Evolutionary conservation across 2,797 vertebrate genomes (phyloP), one percentile per base, ranked within the genome.

Genomic region (Alectoris magna): DNA sequence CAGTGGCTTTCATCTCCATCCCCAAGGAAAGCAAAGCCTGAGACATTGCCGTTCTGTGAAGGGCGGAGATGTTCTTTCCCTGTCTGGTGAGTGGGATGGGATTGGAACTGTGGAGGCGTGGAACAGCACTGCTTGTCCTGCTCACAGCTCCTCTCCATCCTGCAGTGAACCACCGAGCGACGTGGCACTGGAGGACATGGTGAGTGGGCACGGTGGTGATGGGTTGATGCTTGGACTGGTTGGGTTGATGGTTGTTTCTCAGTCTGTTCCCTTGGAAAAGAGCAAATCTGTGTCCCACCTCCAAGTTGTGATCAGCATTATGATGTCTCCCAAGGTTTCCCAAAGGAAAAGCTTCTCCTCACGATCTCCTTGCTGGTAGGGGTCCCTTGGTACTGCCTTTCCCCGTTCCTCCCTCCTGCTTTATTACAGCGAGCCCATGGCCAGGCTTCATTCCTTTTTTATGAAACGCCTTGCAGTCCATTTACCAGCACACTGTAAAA

Each of bases 401-500:
- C 46, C 79, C 29, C 15, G 6, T 43, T 80, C 68, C 62, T 75
- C 73, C 56, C 24, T 63, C 16, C 51, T 63, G 67, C 15, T 74
- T 83, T 89, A 46, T 91, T 53, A 64, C 41, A 72, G 23, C 31
- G 34, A 94, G 22, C 19, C 67, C 26, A 21, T 55, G 41, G 39
- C 17, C n/a, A 63, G 63, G 7, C 48, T 75, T 48, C 49, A 24
- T 80, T 51, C 7, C 67, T 70, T 43, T 72, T 64, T 63, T 15
- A 69, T 83, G 43, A 87, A 93, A 86, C 53, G 8, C 58, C 71
- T 89, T 1, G 1, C 76, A 86, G 62, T 62, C 48, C 44, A 80
- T 88, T 95, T 69, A 87, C 44, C 79, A 77, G 71, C 81, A 73
- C 43, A 8, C 43, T 90, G 85, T 78, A 92, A 87, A 94, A 73